A percentile compares a stretch with the other conserved stretches of the same genome.
Conservation (phyloP, 1,140 invertebrate species). For the Pissodes strobi region DNA sequence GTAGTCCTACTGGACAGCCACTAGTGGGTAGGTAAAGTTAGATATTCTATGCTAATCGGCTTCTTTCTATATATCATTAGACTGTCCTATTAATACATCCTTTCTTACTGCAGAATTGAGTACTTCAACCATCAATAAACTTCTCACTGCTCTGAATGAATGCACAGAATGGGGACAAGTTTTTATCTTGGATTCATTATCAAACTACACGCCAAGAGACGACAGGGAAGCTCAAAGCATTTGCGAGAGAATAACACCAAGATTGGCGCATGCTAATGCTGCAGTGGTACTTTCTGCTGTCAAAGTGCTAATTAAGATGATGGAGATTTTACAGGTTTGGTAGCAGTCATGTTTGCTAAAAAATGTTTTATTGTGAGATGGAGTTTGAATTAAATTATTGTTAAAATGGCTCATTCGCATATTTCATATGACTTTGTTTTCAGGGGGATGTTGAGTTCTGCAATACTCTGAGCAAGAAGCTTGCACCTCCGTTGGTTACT, state of each 20-base stretch:
- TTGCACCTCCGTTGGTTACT: constrained; percentile 98
- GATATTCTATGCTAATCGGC: not conserved
- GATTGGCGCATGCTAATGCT: constrained; percentile 98
- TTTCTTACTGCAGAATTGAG: constrained; percentile 80
- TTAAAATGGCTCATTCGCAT: not conserved
- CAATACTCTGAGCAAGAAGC: constrained; percentile 90
- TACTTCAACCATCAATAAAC: constrained; percentile 96
- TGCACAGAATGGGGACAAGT: constrained; percentile 99
- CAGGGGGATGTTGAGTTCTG: constrained; percentile 90
- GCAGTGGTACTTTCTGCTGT: constrained; percentile 99
- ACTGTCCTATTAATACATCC: too few species aligned
- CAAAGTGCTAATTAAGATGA: constrained; percentile 95
- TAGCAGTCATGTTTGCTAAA: too few species aligned
- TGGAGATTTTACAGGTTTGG: constrained; percentile 86
- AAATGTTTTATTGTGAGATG: not conserved
- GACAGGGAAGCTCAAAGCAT: constrained; percentile 99
- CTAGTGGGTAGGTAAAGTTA: constrained; percentile 73
- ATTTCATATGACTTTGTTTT: not conserved
- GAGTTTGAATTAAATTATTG: not conserved
- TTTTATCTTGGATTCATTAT: constrained; percentile 97
- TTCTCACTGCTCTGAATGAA: constrained; percentile 97
- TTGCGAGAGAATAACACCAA: constrained; percentile 96
- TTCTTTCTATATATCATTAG: not conserved
- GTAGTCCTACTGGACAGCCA: constrained; percentile 88
- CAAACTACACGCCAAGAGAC: constrained; percentile 97